Evolutionary conservation across 2,113 vertebrate genomes (phyloP), one percentile per base, ranked within the genome.

Genomic region (Sarotherodon lohbergeri): DNA sequence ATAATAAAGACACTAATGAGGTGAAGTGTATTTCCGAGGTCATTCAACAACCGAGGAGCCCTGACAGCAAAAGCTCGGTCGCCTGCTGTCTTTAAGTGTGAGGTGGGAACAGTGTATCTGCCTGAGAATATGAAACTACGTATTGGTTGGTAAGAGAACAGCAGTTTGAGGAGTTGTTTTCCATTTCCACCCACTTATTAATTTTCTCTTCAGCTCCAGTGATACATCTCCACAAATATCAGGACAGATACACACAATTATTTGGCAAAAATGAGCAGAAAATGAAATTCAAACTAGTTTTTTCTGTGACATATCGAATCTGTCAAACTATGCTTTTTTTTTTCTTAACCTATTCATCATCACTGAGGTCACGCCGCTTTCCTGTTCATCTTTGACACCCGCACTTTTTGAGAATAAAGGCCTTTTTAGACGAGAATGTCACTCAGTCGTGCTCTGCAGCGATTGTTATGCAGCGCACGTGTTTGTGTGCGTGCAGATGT

Each of bases 351-450:
- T 68, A 43, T 79, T 24, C 81, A 36, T 80, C 76, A 10, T 80
- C 55, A 57, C 11, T 55, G 52, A 68, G 46, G 73, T 83, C 4
- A 52, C 24, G 39, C 52, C 88, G 16, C 36, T 46, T 68, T 81
- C 61, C 79, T 63, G 48, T 83, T 83, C 66, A 43, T 89, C 88
- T 88, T 85, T 94, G 90, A 92, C 91, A 88, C 57, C 0, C 56
- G 57, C 46, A 50, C 71, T 87, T 88, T 89, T 27, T 3, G 22
- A 41, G 56, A 76, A 92, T 71, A 88, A 89, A 46, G 91, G 59
- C 54, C 86, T 90, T 83, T 91, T 93, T 52, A 54, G 78, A 79
- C 27, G 82, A 90, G 76, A 90, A 76, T 90, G 92, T 86, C 91
- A 90, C 29, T 80, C 59, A 43, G 54, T 32, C 14, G 13, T 16